phyloP scores from a whole-genome alignment of 2,113 vertebrate species.

The Fukomys damarensis region DNA sequence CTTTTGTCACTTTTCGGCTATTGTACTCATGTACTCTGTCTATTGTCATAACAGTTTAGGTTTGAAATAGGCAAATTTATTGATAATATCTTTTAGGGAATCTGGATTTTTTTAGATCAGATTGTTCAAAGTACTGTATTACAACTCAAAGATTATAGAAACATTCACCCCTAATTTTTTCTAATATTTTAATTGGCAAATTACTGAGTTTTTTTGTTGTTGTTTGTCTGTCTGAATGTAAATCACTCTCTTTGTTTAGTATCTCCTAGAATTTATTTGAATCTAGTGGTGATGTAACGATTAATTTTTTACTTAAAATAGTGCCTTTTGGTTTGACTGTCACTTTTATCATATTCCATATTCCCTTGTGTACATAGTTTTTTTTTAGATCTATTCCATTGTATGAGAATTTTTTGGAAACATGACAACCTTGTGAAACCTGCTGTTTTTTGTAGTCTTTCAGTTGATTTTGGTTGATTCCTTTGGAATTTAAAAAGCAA shows the following conservation, averaged over 20 bases:
- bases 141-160: neutral
- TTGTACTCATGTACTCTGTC: neutral
- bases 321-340: neutral
- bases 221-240: slow-evolving; percentile 4
- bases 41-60: neutral
- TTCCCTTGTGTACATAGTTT: neutral
- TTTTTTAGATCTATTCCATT: neutral
- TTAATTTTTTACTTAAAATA: slow-evolving; percentile 15
- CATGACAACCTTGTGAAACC: neutral
- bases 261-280: neutral
- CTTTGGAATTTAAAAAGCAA: neutral
- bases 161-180: neutral
- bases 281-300: neutral
- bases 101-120: neutral
- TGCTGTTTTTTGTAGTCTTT: neutral
- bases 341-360: neutral
- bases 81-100: neutral
- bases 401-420: neutral
- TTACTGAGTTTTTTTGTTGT: neutral
- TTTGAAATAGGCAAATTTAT: slow-evolving; percentile 37
- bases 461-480: neutral
- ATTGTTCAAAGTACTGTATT: neutral
- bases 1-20: neutral
- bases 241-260: neutral
- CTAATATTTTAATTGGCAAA: neutral